Conservation (phyloP, 2,797 vertebrate species). For the Ceryle rudis region DNA sequence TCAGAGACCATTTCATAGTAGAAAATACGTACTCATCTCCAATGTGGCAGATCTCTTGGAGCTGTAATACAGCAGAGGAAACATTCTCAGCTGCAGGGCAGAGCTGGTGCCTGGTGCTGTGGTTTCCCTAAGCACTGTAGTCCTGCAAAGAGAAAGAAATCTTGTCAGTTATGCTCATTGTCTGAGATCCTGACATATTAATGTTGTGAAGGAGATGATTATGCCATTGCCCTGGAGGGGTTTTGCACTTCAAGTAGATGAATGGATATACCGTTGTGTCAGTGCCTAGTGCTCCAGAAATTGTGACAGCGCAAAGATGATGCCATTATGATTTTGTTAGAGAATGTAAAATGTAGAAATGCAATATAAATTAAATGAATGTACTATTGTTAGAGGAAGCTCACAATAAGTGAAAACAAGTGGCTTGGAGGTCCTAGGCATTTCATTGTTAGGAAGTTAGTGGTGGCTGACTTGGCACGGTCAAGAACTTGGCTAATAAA, state of each 20-base stretch:
- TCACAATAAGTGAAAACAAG: conserved; percentile 44
- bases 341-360: conserved; percentile 22
- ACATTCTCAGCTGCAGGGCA: background rate
- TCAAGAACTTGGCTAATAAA: conserved; percentile 5
- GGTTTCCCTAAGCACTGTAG: background rate
- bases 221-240: background rate
- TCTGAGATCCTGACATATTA: conserved; percentile 27
- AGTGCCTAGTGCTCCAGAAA: background rate
- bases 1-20: background rate
- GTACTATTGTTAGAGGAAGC: conserved; percentile 37
- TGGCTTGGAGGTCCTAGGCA: background rate
- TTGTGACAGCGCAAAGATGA: background rate
- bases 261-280: conserved; percentile 18
- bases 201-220: background rate
- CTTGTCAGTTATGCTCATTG: conserved; percentile 36
- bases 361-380: conserved; percentile 33
- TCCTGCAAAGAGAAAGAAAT: conserved; percentile 26
- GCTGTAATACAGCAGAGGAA: background rate
- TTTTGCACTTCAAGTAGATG: conserved; percentile 20
- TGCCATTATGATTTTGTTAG: conserved; percentile 12
- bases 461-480: conserved; percentile 6
- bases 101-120: background rate
- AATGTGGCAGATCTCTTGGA: background rate
- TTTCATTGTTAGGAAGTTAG: conserved; percentile 5
- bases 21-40: background rate